Evolutionary conservation across 2,113 vertebrate species (phyloP).

Genomic region (Embiotoca jacksoni): DNA sequence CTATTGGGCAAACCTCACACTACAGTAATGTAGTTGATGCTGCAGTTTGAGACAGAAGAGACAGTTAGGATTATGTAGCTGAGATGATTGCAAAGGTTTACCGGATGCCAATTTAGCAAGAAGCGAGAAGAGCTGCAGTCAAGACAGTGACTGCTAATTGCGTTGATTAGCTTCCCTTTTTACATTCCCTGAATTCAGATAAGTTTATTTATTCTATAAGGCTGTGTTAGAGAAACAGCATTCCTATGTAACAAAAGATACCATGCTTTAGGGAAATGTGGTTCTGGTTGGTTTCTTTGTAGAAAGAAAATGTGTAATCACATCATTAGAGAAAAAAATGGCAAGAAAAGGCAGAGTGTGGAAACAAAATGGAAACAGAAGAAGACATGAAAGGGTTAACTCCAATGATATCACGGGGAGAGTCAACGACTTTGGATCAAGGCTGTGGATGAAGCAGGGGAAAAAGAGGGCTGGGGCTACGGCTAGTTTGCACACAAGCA

Average conservation of each 20-base stretch:
- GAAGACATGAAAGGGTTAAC: background rate
- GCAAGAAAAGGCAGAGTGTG: background rate
- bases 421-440: slow-evolving; percentile 25
- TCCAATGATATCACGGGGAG: slow-evolving; percentile 25
- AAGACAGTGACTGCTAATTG: slow-evolving; percentile 66
- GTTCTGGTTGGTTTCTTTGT: slow-evolving; percentile 9
- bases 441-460: slow-evolving; percentile 10
- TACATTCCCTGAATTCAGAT: slow-evolving; percentile 14
- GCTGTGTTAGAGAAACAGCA: slow-evolving; percentile 11
- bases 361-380: background rate
- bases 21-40: slow-evolving; percentile 39
- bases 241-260: background rate
- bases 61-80: slow-evolving; percentile 60
- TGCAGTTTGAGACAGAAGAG: slow-evolving; percentile 36
- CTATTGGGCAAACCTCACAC: slow-evolving; percentile 26
- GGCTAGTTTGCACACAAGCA: slow-evolving; percentile 32
- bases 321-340: background rate
- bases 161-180: slow-evolving; percentile 61
- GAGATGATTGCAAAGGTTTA: slow-evolving; percentile 68
- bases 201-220: slow-evolving; percentile 20
- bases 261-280: background rate
- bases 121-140: slow-evolving; percentile 44
- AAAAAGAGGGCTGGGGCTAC: slow-evolving; percentile 17
- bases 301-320: background rate
- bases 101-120: slow-evolving; percentile 53